Conservation (phyloP, 2,113 vertebrate genomes). For the Canis aureus region DNA sequence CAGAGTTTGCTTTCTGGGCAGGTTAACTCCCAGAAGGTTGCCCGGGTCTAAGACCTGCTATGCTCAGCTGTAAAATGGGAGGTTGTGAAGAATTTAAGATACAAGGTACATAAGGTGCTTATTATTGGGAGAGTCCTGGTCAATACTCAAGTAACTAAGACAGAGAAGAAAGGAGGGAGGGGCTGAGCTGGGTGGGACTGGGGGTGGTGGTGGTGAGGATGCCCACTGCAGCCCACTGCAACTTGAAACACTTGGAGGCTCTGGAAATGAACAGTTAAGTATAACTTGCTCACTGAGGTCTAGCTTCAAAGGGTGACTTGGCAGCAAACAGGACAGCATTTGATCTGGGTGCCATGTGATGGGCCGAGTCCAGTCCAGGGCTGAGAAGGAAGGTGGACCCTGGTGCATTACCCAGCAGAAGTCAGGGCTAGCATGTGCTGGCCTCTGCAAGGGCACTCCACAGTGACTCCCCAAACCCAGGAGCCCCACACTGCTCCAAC, state of each 20-base stretch:
- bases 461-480: neutral
- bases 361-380: neutral
- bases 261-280: neutral
- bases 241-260: neutral
- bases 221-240: neutral
- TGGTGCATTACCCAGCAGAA: neutral
- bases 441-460: neutral
- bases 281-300: neutral
- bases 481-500: neutral
- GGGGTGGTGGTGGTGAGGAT: neutral
- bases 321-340: neutral
- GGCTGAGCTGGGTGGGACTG: neutral
- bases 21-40: neutral
- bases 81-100: neutral
- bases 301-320: neutral
- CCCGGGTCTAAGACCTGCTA: neutral
- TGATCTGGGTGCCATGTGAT: neutral
- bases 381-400: neutral
- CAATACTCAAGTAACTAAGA: neutral
- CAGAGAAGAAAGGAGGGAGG: neutral
- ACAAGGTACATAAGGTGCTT: neutral
- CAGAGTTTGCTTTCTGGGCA: neutral
- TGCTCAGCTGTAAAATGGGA: neutral
- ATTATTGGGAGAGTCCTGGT: neutral
- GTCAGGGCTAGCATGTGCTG: too few species aligned